Base-by-base conservation (phyloP, 2,113 vertebrate species). In the Laterallus jamaicensis region DNA sequence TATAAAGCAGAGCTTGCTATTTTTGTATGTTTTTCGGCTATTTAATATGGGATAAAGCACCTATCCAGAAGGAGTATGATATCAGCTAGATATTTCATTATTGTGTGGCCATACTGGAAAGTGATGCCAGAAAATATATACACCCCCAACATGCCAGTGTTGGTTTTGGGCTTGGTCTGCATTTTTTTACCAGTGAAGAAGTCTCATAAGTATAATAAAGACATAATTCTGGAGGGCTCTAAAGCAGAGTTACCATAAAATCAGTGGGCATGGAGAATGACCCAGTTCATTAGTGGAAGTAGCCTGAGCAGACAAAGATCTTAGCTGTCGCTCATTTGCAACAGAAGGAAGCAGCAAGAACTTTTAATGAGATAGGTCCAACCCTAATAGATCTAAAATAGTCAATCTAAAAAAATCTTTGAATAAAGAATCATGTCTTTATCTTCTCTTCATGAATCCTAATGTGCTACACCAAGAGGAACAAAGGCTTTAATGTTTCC, bases 91-190 rank as follows among this genome's bases (percentile, higher is more conserved):
- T 93, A 90, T 68, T 90, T 90, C 92, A 94, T 90, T 94, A 84
- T 81, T 83, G 62, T 63, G 68, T 69, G 64, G 40, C 47, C 62
- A 12, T 62, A 55, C 70, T 76, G 73, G 80, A 85, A 95, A 94
- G 12, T 11, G 39, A 42, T 76, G 74, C 18, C 88, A 95, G 77
- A 91, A 96, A 85, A 68, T 91, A 81, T 62, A 86, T 94, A 71
- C 40, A 90, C 16, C 62, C 44, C 19, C 88, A 75, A 87, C 76
- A 60, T 63, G 25, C 69, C 63, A 80, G 37, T 94, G 79, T 87
- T 96, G 54, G 50, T 89, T 93, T 95, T 97, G 96, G 94, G 96
- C 37, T 93, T 67, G 69, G 58, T 59, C 20, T 50, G 20, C 95
- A 92, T 90, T 92, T 94, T 47, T 97, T 96, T 90, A 82, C 87